Percentiles rank a stretch among this genome's conserved stretches.
Evolutionary conservation across 2,113 vertebrate genomes (phyloP).

Genomic region (Passer montanus): DNA sequence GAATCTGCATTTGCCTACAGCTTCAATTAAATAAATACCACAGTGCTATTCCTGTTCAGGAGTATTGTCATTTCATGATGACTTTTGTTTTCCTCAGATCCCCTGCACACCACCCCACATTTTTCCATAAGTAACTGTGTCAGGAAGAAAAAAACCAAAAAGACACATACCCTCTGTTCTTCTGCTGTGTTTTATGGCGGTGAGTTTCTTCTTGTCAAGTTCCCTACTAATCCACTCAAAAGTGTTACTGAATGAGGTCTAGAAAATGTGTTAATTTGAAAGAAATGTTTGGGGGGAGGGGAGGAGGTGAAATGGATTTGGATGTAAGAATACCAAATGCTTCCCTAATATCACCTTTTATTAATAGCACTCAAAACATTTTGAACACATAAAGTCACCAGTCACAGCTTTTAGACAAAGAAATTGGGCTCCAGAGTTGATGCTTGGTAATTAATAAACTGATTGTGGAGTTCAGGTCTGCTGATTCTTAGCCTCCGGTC

Average conservation of each 20-base stretch:
- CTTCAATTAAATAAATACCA: neutral
- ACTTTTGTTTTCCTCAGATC: neutral
- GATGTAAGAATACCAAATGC: neutral
- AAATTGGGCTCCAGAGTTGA: neutral
- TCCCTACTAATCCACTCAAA: neutral
- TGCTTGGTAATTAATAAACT: neutral
- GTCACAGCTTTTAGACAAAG: neutral
- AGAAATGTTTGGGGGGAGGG: neutral
- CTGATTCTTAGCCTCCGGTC: neutral
- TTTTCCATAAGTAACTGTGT: neutral
- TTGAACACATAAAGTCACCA: neutral
- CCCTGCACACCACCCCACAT: neutral
- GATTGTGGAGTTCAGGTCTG: neutral
- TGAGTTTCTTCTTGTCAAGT: neutral
- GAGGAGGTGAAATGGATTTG: neutral
- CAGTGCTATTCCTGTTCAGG: neutral
- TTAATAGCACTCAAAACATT: neutral
- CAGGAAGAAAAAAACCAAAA: neutral
- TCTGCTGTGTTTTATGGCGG: neutral
- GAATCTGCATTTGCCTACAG: conserved; percentile 10
- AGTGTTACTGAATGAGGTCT: neutral
- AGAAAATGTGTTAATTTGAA: neutral
- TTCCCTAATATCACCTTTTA: neutral
- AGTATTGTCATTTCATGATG: neutral
- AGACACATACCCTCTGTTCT: neutral